Base-by-base conservation (phyloP, 2,797 vertebrate genomes). In the Urosaurus nigricauda region DNA sequence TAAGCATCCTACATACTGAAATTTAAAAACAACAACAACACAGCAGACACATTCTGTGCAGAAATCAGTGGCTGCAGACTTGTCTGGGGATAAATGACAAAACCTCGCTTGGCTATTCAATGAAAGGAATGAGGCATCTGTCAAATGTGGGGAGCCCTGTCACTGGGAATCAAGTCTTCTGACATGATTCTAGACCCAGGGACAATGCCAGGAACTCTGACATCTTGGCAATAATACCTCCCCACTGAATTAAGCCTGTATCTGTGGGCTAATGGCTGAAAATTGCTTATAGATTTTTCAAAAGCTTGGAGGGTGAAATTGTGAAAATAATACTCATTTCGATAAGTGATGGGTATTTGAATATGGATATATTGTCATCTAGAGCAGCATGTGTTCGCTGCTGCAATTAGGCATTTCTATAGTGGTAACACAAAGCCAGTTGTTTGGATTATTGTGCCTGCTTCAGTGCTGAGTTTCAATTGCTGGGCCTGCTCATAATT, bases 281-380 rank as follows among this genome's bases (percentile, higher is more conserved):
- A 94, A 95, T 94, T 94, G 88, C 87, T 93, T 80, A 43, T 90
- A 93, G 93, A 91, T 93, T 92, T 93, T 93, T 93, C 92, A 93
- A 95, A 95, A 92, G 92, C 94, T 94, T 92, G 53, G 87, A 94
- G 88, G 92, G 90, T 87, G 86, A 75, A 40, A 94, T 94, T 93
- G 75, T 19, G 87, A 93, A 95, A 95, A 95, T 95, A 95, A 93
- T 94, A 95, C 94, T 92, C 40, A 95, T 95, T 95, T 95, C 89
- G 91, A 94, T 91, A 96, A 96, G 94, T 93, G 92, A 94, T 95
- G 92, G 93, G 88, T 89, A 90, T 90, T 94, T 95, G 93, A 95
- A 94, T 93, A 93, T 84, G 90, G 94, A 94, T 94, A 92, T 94
- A 90, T 94, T 94, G 91, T 92, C 91, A 92, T 95, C 92, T 91